Evolutionary conservation across 2,797 vertebrate species (phyloP).

Genomic region (Rhincodon typus): DNA sequence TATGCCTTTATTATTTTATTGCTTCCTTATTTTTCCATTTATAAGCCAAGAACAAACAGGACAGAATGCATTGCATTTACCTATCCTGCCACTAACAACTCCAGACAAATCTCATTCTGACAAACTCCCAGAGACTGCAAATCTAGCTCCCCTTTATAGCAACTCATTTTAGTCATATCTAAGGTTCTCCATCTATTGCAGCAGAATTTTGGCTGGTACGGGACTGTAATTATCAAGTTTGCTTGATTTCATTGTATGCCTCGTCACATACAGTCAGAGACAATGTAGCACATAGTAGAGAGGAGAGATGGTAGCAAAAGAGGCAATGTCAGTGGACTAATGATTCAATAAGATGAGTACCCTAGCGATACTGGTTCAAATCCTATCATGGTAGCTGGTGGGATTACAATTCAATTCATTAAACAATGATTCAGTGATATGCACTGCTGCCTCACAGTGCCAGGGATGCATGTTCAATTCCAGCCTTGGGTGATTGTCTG

Average conservation of each 20-base stretch:
- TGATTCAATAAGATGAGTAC: too few relatives aligned
- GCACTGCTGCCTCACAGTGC: too few relatives aligned
- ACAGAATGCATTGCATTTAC: neutral
- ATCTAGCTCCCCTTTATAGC: neutral
- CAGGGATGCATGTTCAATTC: too few relatives aligned
- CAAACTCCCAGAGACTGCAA: neutral
- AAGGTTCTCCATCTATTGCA: neutral
- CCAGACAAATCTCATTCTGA: neutral
- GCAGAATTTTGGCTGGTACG: too few relatives aligned
- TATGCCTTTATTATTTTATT: slow-evolving; percentile 1
- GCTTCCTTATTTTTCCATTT: neutral
- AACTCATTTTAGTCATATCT: neutral
- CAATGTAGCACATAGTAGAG: neutral
- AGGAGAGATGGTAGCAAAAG: too few relatives aligned
- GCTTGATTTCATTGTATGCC: neutral
- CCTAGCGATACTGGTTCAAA: too few relatives aligned
- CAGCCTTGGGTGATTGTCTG: too few relatives aligned
- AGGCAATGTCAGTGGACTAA: too few relatives aligned
- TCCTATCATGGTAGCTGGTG: too few relatives aligned
- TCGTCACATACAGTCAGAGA: neutral
- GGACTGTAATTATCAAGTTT: neutral
- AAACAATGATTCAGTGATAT: too few relatives aligned
- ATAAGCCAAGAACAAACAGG: neutral
- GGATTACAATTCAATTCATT: too few relatives aligned
- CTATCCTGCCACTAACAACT: neutral